Evolutionary conservation across 1,140 invertebrate species (phyloP).

Genomic region (Ceratitis capitata): DNA sequence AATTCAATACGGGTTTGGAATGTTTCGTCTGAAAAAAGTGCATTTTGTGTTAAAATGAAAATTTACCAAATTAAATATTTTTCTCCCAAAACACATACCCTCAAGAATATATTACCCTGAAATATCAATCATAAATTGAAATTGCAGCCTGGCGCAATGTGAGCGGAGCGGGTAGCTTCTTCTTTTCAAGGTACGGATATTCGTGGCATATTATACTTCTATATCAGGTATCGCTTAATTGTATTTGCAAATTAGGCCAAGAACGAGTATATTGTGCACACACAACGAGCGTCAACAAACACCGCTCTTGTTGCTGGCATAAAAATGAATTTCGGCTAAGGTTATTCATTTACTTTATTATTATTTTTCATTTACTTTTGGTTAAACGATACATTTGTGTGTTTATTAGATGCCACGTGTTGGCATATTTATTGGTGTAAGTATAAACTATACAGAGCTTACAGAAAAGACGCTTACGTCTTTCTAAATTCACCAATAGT

Average conservation of each 20-base stretch:
- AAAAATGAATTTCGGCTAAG: not conserved
- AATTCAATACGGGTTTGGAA: too few species aligned
- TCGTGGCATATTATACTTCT: not conserved
- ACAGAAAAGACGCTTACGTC: too few species aligned
- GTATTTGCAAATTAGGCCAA: conserved; percentile 17
- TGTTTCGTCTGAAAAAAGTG: too few species aligned
- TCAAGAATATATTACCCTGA: not conserved
- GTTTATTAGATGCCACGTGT: not conserved
- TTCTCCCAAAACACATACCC: not conserved
- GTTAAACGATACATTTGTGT: not conserved
- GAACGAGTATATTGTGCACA: not conserved
- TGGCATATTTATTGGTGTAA: not conserved
- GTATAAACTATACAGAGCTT: too few species aligned
- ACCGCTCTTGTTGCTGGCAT: not conserved
- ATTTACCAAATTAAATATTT: too few species aligned
- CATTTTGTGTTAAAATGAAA: too few species aligned
- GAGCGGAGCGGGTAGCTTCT: not conserved
- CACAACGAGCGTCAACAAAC: not conserved
- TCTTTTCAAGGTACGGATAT: not conserved
- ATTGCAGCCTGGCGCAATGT: not conserved
- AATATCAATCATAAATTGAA: not conserved
- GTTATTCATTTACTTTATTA: not conserved
- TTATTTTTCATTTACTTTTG: not conserved
- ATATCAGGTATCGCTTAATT: not conserved
- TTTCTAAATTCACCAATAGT: too few species aligned